Evolutionary conservation across 1,140 invertebrate species (phyloP).

Genomic region (Vanessa tameamea): DNA sequence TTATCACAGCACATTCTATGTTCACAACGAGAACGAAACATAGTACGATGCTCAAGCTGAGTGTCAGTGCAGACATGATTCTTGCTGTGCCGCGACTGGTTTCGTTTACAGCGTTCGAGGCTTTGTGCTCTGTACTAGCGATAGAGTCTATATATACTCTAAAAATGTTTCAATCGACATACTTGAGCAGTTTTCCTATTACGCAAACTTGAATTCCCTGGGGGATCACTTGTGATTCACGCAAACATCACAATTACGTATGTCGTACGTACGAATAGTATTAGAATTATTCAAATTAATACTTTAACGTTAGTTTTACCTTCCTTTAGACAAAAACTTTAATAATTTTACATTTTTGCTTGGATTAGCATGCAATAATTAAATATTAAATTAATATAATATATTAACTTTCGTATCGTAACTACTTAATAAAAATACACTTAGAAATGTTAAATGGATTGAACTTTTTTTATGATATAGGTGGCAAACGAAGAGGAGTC

Average conservation of each 20-base stretch:
- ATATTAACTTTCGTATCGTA: too few species aligned
- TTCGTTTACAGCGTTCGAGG: neutral
- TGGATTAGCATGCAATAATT: too few species aligned
- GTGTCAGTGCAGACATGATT: constrained; percentile 7
- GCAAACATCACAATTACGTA: neutral
- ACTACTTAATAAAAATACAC: too few species aligned
- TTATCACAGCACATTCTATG: constrained; percentile 37
- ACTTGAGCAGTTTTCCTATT: constrained; percentile 17
- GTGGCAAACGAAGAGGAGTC: too few species aligned
- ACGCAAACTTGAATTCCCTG: constrained; percentile 18
- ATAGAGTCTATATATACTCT: constrained; percentile 11
- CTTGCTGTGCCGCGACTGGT: neutral
- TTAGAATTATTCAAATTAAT: neutral
- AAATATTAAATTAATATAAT: too few species aligned
- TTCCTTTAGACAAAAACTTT: too few species aligned
- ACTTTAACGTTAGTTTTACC: too few species aligned
- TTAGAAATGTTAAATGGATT: too few species aligned
- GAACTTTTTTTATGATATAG: too few species aligned
- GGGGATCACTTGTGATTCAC: neutral
- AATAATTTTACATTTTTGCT: too few species aligned
- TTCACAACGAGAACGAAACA: constrained; percentile 12
- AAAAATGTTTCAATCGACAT: neutral
- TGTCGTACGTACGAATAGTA: neutral
- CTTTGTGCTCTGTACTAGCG: neutral
- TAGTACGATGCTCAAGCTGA: neutral